phyloP scores from a whole-genome alignment of 2,113 vertebrate species.

The Excalfactoria chinensis region DNA sequence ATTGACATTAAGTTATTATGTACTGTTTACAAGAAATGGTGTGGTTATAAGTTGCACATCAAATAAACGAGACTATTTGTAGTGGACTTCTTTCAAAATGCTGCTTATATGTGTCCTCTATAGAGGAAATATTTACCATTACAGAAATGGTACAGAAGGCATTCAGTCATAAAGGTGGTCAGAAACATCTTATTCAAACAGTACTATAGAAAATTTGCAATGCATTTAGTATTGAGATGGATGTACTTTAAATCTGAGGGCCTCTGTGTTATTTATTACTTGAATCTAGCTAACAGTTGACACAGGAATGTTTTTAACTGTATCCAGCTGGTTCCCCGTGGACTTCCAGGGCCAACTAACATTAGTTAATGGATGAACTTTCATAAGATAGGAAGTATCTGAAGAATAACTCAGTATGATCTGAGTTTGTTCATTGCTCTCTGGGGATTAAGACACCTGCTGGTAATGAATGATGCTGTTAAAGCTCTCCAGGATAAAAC shows the following conservation, averaged over 20 bases:
- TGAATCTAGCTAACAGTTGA: neutral
- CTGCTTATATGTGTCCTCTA: neutral
- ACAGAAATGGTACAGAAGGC: neutral
- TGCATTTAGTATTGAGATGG: neutral
- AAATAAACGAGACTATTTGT: neutral
- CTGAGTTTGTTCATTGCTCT: neutral
- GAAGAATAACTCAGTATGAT: neutral
- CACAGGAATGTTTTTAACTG: neutral
- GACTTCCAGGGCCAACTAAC: neutral
- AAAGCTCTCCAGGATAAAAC: slow-evolving; percentile 32
- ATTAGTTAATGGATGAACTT: neutral
- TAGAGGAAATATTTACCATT: neutral
- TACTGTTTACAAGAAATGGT: neutral
- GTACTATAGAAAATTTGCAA: neutral
- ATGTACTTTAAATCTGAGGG: neutral
- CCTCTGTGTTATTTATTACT: neutral
- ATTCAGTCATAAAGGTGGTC: neutral
- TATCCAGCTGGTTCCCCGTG: neutral
- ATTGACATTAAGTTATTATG: neutral
- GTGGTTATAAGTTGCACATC: neutral
- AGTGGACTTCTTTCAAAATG: neutral
- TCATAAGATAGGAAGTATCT: neutral
- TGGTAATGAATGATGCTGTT: slow-evolving; percentile 14
- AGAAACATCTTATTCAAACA: neutral
- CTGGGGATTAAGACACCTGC: neutral